Percentiles rank a stretch among this genome's conserved stretches.
Evolutionary conservation across 2,888 invertebrate genomes (phyloP).

Genomic region (Liodrosophila aerea): DNA sequence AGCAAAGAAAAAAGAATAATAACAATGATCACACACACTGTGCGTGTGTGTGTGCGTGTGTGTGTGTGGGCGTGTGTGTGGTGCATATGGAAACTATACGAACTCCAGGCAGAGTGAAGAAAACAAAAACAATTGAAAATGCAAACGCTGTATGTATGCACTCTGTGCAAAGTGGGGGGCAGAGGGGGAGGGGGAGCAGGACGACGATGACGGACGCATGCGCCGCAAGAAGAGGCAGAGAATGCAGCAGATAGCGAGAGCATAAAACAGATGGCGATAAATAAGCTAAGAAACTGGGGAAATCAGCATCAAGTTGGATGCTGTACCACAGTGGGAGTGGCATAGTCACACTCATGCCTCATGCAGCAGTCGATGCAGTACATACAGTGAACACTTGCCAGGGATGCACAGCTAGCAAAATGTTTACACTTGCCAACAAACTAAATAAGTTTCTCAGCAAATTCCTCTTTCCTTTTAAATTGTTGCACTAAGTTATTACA

Average conservation of each 20-base stretch:
- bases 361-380: conserved; percentile 3
- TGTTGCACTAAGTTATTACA: no score
- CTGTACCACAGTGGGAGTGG: conserved; percentile 39
- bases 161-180: neutral
- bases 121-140: neutral
- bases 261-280: conserved; percentile 28
- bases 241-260: conserved; percentile 28
- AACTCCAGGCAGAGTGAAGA: neutral
- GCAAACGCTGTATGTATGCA: conserved; percentile 14
- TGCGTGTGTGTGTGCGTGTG: neutral
- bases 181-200: neutral
- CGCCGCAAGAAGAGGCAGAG: conserved; percentile 11
- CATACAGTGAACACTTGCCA: neutral
- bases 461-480: no score
- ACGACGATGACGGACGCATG: conserved; percentile 18
- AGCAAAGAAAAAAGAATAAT: neutral
- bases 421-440: no score
- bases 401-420: neutral
- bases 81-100: neutral
- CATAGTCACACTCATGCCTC: conserved; percentile 14
- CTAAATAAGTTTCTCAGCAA: no score
- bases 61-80: neutral
- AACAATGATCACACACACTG: neutral
- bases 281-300: conserved; percentile 41
- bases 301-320: conserved; percentile 7